Base-by-base conservation (phyloP, 2,888 invertebrate species). In the Ceriagrion tenellum region DNA sequence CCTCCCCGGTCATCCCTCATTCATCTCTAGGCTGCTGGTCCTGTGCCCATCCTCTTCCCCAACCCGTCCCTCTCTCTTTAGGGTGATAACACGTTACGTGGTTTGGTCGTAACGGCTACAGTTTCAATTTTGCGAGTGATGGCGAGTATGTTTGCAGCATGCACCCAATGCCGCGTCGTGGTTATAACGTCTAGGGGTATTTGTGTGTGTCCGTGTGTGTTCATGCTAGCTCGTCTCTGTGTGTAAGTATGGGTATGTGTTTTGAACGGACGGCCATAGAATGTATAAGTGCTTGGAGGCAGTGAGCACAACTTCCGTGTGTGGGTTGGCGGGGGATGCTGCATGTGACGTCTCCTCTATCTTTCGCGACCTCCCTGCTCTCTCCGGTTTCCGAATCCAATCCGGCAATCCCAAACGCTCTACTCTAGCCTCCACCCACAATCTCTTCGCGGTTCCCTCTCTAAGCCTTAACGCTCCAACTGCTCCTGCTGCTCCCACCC, bases 91-190 rank as follows among this genome's bases (percentile, higher is more conserved):
- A 93, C 93, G 93, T 93, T 69, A 93, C 93, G 93, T 35, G 69
- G 93, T 93, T 69, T 74, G 69, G 93, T 93, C 93, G 93, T 74
- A 74, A 69, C 93, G 69, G 69, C 69, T 93, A 74, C 69, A 69
- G 93, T 69, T 93, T 93, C 93, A 93, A 93, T 93, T 93, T 93
- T 93, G 93, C 93, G 69, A 93, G 93, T 47, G 69, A 93, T 93
- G 93, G 93, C 93, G 93, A 74, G 63, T 93, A 69, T 93, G 69
- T 69, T 69, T 74, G 69, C 69, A 69, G 93, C 69, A n/a, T 47
- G 93, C 93, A 93, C 69, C 69, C 74, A 55, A 55, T 89, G 69
- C 93, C 26, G 26, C 47, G 93, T 91, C 16, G 59, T 59, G 59
- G 59, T 47, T 47, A 59, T 59, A 59, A 59, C 20, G 59, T 47